phyloP scores from a whole-genome alignment of 2,888 invertebrate species.

The Lacanobia wlatinum region DNA sequence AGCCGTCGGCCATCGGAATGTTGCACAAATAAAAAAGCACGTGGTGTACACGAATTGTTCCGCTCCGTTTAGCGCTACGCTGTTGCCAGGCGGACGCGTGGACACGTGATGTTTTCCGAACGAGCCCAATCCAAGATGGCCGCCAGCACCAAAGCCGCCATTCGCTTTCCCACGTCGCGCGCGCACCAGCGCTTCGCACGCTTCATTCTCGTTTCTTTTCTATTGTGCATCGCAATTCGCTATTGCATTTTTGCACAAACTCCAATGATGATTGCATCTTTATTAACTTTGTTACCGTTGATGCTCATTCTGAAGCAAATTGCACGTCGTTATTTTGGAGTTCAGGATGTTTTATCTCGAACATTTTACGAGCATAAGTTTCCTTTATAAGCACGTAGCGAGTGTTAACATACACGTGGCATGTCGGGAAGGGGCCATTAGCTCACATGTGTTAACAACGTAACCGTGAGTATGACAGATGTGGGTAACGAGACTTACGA shows the following conservation, averaged over 20 bases:
- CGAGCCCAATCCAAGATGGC: constrained; percentile 87
- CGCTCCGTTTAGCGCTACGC: constrained; percentile 85
- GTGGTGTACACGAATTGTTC: constrained; percentile 86
- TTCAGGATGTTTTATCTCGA: constrained; percentile 34
- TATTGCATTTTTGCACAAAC: constrained; percentile 77
- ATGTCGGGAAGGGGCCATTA: constrained; percentile 73
- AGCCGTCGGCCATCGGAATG: constrained; percentile 78
- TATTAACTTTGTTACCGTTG: constrained; percentile 59
- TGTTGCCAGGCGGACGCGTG: constrained; percentile 88
- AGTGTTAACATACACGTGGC: constrained; percentile 77
- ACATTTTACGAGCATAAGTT: constrained; percentile 49
- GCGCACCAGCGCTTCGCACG: constrained; percentile 82
- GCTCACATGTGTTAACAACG: constrained; percentile 81
- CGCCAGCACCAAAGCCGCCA: constrained; percentile 79
- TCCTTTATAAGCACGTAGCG: constrained; percentile 64
- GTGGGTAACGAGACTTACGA: constrained; percentile 74
- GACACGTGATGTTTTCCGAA: constrained; percentile 87
- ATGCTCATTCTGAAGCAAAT: constrained; percentile 49
- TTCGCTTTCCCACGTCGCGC: constrained; percentile 90
- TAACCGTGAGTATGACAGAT: constrained; percentile 77
- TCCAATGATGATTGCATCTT: constrained; percentile 66
- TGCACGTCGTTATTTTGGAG: constrained; percentile 46
- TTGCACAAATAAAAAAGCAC: constrained; percentile 88
- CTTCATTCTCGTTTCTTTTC: constrained; percentile 84
- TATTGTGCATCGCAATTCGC: constrained; percentile 80